Evolutionary conservation across 2,888 invertebrate genomes (phyloP).

Genomic region (Aleiodes alternator): DNA sequence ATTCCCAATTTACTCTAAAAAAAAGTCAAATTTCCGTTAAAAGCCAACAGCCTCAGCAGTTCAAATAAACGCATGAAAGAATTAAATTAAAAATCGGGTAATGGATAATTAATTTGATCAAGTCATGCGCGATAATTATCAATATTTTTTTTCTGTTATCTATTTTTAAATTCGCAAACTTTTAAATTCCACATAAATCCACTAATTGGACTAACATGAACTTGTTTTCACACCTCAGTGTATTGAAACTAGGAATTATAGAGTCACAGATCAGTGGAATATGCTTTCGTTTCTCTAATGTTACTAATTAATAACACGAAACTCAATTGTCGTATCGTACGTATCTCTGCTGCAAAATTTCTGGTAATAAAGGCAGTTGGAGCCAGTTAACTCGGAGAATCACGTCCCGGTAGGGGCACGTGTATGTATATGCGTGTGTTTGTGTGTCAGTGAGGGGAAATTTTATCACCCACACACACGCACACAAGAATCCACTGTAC

Average conservation of each 20-base stretch:
- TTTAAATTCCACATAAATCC: background rate
- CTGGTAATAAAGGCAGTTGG: background rate
- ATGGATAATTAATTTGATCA: too few relatives aligned
- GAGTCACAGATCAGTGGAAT: background rate
- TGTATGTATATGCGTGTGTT: too few relatives aligned
- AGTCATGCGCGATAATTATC: background rate
- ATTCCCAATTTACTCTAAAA: too few relatives aligned
- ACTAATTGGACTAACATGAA: slow-evolving; percentile 20
- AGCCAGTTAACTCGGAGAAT: slow-evolving; percentile 19
- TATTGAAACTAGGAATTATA: slow-evolving; percentile 6
- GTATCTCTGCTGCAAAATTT: background rate
- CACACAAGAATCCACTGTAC: too few relatives aligned
- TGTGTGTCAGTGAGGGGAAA: too few relatives aligned
- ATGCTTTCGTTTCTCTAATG: slow-evolving; percentile 21
- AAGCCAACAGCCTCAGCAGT: too few relatives aligned
- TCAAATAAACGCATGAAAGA: too few relatives aligned
- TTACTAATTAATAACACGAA: slow-evolving; percentile 24
- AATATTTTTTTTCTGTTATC: background rate
- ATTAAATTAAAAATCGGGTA: too few relatives aligned
- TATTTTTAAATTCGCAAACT: background rate
- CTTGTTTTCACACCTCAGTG: slow-evolving; percentile 19
- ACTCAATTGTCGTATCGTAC: slow-evolving; percentile 7
- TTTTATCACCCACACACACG: too few relatives aligned
- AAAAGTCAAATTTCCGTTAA: too few relatives aligned
- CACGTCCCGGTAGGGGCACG: too few relatives aligned